These are phyloP conservation scores for Oceanodroma tethys DNA, from an alignment of 2,113 vertebrate species.

Conservation along the genomic window DNA sequence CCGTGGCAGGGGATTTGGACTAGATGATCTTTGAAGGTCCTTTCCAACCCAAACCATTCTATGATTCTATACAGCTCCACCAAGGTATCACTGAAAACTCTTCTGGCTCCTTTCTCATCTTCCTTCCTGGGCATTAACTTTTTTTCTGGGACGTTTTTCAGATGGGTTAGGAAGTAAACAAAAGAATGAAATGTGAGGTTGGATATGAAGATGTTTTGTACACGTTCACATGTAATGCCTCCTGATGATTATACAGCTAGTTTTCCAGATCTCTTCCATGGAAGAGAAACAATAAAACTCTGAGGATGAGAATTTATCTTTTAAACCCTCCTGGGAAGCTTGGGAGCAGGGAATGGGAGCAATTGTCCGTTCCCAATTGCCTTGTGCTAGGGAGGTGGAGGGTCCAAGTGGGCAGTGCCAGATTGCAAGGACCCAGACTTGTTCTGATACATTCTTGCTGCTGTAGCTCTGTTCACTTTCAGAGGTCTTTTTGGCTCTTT, in stretches of 20 bases:
- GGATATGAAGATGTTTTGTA: neutral
- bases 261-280: neutral
- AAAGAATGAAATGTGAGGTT: neutral
- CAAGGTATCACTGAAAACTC: neutral
- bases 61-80: neutral
- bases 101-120: neutral
- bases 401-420: neutral
- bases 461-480: neutral
- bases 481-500: neutral
- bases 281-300: neutral
- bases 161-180: neutral
- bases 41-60: neutral
- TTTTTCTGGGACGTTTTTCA: neutral
- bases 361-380: neutral
- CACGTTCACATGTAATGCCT: neutral
- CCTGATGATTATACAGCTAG: neutral
- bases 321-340: neutral
- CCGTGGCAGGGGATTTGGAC: neutral
- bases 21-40: neutral
- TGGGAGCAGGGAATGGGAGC: neutral
- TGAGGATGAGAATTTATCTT: neutral
- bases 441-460: neutral
- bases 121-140: neutral
- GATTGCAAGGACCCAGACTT: neutral
- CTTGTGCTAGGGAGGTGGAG: neutral